A percentile compares a stretch with the other conserved stretches of the same genome.
These are phyloP conservation scores for Capromys pilorides DNA, from an alignment of 2,797 vertebrate species.

Conservation along the genomic window DNA sequence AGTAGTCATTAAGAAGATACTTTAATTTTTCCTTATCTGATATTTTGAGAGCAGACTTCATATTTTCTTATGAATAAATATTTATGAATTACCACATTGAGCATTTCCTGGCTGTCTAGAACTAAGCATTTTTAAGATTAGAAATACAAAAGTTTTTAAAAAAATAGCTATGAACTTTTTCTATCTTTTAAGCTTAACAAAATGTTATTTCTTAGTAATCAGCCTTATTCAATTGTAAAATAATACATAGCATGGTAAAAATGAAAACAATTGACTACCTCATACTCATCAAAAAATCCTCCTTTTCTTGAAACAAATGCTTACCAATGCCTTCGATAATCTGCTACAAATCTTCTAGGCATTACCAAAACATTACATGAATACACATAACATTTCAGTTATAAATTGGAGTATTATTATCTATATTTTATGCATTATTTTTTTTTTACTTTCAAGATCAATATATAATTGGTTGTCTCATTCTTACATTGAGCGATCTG, in stretches of 20 bases:
- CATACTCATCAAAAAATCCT: background rate
- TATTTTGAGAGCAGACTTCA: background rate
- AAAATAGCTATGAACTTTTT: background rate
- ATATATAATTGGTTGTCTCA: background rate
- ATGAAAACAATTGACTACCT: background rate
- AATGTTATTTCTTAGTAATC: background rate
- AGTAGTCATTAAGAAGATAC: constrained; percentile 25
- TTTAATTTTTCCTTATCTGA: background rate
- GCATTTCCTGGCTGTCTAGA: background rate
- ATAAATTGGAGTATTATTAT: background rate
- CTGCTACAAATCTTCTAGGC: background rate
- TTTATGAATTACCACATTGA: background rate
- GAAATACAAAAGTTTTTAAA: background rate
- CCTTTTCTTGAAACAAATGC: background rate
- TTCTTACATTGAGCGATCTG: background rate
- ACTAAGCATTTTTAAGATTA: background rate
- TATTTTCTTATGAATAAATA: constrained; percentile 59
- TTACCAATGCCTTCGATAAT: background rate
- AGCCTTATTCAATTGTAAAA: background rate
- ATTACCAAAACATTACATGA: background rate
- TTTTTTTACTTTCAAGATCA: background rate
- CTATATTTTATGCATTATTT: background rate
- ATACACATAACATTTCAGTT: background rate
- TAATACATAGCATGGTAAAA: background rate
- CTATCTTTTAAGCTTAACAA: background rate